Evolutionary conservation across 2,797 vertebrate species (phyloP), one percentile per base, ranked within the genome.

Genomic region (Todus mexicanus): DNA sequence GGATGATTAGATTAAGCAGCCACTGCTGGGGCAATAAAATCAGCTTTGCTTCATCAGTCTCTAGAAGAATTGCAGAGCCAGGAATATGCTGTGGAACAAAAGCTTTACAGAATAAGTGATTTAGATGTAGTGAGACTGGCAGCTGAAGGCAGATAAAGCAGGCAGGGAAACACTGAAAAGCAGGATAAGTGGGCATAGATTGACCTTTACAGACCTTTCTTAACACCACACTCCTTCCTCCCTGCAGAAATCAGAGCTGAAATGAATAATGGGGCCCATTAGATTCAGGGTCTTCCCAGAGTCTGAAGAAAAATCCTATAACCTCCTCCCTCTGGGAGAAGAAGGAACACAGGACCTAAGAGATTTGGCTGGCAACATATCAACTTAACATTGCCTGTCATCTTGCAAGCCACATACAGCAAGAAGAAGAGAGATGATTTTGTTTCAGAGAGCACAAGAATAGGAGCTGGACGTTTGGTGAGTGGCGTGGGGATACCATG

Each of bases 1-100:
- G 78, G 53, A 82, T 74, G 38, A 93, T 92, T 82, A 80, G 48
- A 92, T 83, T 77, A 93, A 94, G 64, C 86, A 80, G 78, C 64
- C 8, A 53, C 42, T 89, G 71, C 77, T 92, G 83, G 87, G 91
- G 73, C 84, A 93, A 88, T 86, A 91, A 87, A 96, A 89, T 87
- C 79, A 91, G 79, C 73, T 4, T 69, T 91, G 79, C 79, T 92
- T 87, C 85, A 70, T 43, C 72, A 86, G 66, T 65, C 43, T 68
- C 76, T 61, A 78, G 66, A 86, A 85, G 75, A 94, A 88, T 63
- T 88, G 63, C 79, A 87, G 65, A 91, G 82, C 76, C 60, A 73
- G 54, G 59, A 80, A 84, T 59, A 37, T 1, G 2, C 47, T 38
- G 37, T 53, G 82, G 73, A 59, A 93, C 94, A 87, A 83, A 87